Percentiles rank a stretch among this genome's conserved stretches.
These are phyloP conservation scores for Drosophila parvula DNA, from an alignment of 1,140 invertebrate genomes.

Conservation along the genomic window DNA sequence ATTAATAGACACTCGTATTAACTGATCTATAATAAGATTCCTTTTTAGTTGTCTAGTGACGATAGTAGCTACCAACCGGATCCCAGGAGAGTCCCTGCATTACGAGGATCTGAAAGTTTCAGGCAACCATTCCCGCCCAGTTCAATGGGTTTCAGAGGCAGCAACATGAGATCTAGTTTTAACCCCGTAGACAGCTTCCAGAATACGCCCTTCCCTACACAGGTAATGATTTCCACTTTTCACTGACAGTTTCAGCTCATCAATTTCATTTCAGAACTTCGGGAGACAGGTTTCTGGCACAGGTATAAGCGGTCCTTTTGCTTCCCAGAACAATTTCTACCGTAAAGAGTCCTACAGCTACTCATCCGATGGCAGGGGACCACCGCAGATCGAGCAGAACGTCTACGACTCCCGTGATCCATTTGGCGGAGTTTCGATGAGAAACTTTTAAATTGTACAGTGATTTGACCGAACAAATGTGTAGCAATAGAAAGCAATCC, in stretches of 20 bases:
- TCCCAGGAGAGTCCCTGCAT: not conserved
- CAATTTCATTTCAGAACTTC: not conserved
- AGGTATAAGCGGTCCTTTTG: not conserved
- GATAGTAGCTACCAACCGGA: not conserved
- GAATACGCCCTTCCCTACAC: not conserved
- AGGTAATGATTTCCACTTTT: not conserved
- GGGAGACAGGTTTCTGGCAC: not conserved
- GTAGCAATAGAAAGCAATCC: not conserved
- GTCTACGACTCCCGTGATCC: constrained; percentile 58
- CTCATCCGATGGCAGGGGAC: constrained; percentile 52
- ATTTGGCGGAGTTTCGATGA: constrained; percentile 20
- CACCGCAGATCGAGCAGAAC: constrained; percentile 44
- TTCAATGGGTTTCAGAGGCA: not conserved
- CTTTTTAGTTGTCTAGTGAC: not conserved
- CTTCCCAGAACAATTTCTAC: constrained; percentile 39
- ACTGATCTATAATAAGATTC: not conserved
- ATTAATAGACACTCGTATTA: too few relatives aligned
- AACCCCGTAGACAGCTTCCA: not conserved
- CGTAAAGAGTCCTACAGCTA: constrained; percentile 63
- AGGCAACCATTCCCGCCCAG: not conserved
- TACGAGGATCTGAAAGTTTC: not conserved
- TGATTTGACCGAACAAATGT: too few relatives aligned
- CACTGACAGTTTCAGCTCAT: not conserved
- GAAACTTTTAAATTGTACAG: constrained; percentile 30
- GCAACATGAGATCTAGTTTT: not conserved